These are phyloP conservation scores for Parnassius smintheus DNA, from an alignment of 2,888 invertebrate species.

Conservation along the genomic window DNA sequence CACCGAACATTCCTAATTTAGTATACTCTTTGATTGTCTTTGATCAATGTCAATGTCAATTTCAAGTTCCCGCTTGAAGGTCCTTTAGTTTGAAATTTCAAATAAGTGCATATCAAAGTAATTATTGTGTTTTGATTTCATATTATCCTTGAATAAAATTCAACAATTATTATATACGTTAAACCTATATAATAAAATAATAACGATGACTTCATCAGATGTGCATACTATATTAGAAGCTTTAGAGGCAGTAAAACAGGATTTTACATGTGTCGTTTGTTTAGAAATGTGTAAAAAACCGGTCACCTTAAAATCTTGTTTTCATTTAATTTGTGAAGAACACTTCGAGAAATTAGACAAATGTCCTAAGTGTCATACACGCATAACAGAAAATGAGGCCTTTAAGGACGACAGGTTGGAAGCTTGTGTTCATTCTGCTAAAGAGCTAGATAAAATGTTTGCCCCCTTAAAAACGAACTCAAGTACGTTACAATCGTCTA, in stretches of 20 bases:
- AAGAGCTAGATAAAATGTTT: constrained; percentile 51
- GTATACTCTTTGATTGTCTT: too few species aligned
- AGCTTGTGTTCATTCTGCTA: constrained; percentile 49
- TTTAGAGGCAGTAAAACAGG: constrained; percentile 56
- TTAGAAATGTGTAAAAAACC: constrained; percentile 60
- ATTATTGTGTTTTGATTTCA: too few species aligned
- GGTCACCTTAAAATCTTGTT: constrained; percentile 65
- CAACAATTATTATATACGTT: too few species aligned
- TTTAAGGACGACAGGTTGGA: constrained; percentile 51
- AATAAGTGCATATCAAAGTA: too few species aligned
- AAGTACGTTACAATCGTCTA: constrained; percentile 27
- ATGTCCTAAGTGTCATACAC: constrained; percentile 58
- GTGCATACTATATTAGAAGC: constrained; percentile 56
- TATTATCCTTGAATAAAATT: too few species aligned
- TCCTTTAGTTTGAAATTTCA: too few species aligned
- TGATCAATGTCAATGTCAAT: too few species aligned
- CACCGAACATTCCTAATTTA: too few species aligned
- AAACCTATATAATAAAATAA: too few species aligned
- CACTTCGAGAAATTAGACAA: constrained; percentile 52
- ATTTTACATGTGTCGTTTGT: constrained; percentile 61
- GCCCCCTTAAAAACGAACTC: constrained; percentile 37
- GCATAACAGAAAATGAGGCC: constrained; percentile 46
- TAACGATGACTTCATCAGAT: constrained; percentile 40
- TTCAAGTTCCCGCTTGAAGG: too few species aligned
- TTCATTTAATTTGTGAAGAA: constrained; percentile 62